phyloP scores from a whole-genome alignment of 2,888 invertebrate species.

The Petrophora chlorosata region DNA sequence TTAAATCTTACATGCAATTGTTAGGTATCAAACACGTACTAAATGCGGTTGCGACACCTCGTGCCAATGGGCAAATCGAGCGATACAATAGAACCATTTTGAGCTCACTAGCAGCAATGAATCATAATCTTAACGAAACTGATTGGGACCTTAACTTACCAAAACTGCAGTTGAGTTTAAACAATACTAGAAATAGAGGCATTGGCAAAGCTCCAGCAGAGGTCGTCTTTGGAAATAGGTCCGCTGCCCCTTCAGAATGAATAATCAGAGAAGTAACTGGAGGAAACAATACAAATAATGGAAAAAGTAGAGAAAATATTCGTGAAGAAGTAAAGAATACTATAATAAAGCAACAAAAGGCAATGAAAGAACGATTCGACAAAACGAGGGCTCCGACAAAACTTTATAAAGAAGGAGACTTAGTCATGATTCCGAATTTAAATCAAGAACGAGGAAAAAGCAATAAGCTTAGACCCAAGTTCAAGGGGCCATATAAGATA shows the following conservation, averaged over 20 bases:
- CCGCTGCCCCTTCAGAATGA: neutral
- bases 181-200: constrained; percentile 1
- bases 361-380: neutral
- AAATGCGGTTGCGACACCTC: neutral
- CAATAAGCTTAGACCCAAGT: neutral
- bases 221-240: constrained; percentile 6
- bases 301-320: neutral
- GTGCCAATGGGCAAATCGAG: constrained; percentile 3
- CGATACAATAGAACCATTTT: constrained; percentile 15
- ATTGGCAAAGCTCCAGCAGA: constrained; percentile 7
- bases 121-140: neutral
- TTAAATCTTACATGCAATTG: neutral
- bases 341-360: neutral
- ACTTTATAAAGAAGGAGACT: neutral
- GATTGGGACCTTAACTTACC: neutral
- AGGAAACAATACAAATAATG: neutral
- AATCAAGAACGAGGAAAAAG: constrained; percentile 3
- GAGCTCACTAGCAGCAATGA: neutral
- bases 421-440: neutral
- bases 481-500: neutral
- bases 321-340: neutral
- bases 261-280: neutral
- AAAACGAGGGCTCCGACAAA: neutral
- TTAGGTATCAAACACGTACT: neutral
- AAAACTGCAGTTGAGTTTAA: constrained; percentile 1